Conservation (phyloP, 2,113 vertebrate genomes). For the Butorides virescens region DNA sequence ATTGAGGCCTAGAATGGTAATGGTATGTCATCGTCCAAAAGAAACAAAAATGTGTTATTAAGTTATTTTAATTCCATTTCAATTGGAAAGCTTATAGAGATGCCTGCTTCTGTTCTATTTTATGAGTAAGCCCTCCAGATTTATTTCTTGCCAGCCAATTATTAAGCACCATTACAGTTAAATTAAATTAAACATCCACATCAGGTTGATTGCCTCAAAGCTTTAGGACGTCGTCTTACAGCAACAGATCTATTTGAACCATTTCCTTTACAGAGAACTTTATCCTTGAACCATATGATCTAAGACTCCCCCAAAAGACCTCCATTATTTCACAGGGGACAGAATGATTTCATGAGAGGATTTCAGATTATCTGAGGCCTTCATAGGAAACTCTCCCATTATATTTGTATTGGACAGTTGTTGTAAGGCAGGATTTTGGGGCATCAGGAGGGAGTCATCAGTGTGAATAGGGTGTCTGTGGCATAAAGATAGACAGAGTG, state of each 20-base stretch:
- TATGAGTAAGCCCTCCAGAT: background rate
- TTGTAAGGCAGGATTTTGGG: background rate
- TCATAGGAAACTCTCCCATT: background rate
- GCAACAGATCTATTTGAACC: background rate
- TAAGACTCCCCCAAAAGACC: background rate
- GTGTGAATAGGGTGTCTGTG: background rate
- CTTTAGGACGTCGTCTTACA: background rate
- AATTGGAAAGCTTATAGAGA: constrained; percentile 36
- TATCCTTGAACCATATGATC: background rate
- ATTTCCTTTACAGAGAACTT: background rate
- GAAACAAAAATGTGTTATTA: constrained; percentile 57
- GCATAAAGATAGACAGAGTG: background rate
- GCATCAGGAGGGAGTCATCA: background rate
- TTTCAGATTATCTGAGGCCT: background rate
- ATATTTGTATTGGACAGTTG: background rate
- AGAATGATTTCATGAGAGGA: background rate
- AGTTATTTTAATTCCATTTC: constrained; percentile 60
- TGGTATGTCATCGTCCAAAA: constrained; percentile 35
- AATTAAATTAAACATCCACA: constrained; percentile 42
- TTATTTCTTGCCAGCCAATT: constrained; percentile 10
- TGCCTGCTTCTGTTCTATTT: constrained; percentile 41
- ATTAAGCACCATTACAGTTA: constrained; percentile 19
- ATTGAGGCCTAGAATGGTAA: constrained; percentile 15
- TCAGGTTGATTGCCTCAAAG: background rate
- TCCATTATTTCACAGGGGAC: background rate